Evolutionary conservation across 2,113 vertebrate genomes (phyloP), one percentile per base, ranked within the genome.

Genomic region (Menura novaehollandiae): DNA sequence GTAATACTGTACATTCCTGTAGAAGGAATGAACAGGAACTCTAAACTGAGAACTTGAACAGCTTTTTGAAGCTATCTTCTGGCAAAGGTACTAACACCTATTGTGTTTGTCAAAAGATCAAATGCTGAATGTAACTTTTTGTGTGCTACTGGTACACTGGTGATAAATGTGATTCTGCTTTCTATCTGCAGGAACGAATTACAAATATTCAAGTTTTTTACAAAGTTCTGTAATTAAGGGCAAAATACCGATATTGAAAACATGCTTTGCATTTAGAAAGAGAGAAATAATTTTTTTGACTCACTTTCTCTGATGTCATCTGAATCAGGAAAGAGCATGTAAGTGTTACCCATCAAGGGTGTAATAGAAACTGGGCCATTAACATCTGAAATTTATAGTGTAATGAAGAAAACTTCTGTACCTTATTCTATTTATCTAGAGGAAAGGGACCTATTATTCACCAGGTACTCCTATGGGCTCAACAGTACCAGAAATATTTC

Each of bases 51-150:
- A 74, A 87, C 77, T 30, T 64, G 69, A 94, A 89, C 84, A 85
- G 78, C 72, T 95, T 95, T 97, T 96, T 92, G 75, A 92, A 82
- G 62, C 39, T 88, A 39, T 91, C 53, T 93, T 74, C 78, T 85
- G 64, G 84, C 46, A 92, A 80, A 91, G 51, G 41, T 39, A 32
- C 39, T 64, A 90, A 71, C 22, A 72, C 35, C 43, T 58, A 37
- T 12, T 55, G 53, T 59, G 78, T 55, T 73, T 92, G 52, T 92
- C 74, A 80, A 84, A 88, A 56, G 35, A 85, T 28, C 26, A 86
- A 81, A 67, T 49, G 12, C n/a, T 62, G 69, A 69, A 59, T 79
- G 91, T 81, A 91, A 95, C 55, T 46, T 68, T 87, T 63, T 7
- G 1, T 51, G 32, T 30, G 53, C 27, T 73, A 9, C 43, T 35